Evolutionary conservation across 1,140 invertebrate genomes (phyloP).

Genomic region (Leguminivora glycinivorella): DNA sequence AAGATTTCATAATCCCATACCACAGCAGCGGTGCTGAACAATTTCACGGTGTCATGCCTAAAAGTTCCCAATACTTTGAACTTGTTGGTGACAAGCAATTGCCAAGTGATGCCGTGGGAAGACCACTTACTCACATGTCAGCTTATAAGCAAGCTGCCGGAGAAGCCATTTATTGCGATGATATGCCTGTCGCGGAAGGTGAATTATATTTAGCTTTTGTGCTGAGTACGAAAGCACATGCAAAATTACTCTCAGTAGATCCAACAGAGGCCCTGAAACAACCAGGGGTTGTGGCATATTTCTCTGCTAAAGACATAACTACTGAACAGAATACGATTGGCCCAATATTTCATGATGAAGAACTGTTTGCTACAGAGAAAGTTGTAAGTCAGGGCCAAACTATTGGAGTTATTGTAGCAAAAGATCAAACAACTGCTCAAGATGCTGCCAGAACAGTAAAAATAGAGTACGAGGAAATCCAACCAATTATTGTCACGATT

Average conservation of each 20-base stretch:
- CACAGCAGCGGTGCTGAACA: constrained; percentile 81
- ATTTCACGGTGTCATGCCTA: constrained; percentile 83
- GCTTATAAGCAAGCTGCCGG: constrained; percentile 94
- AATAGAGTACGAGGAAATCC: constrained; percentile 88
- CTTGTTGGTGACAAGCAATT: constrained; percentile 83
- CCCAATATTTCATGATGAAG: constrained; percentile 88
- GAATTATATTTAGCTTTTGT: constrained; percentile 91
- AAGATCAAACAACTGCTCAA: constrained; percentile 87
- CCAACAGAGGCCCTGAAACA: constrained; percentile 84
- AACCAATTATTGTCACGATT: constrained; percentile 90
- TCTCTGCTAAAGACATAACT: constrained; percentile 86
- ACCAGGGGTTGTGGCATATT: constrained; percentile 89
- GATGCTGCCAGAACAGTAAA: constrained; percentile 87
- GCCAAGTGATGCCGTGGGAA: constrained; percentile 87
- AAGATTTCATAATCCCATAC: constrained; percentile 70
- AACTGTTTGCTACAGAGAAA: constrained; percentile 85
- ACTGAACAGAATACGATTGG: constrained; percentile 83
- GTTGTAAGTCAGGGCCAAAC: constrained; percentile 89
- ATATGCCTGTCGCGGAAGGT: constrained; percentile 87
- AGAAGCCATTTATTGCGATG: constrained; percentile 95
- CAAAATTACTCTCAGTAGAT: constrained; percentile 88
- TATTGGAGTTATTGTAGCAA: constrained; percentile 88
- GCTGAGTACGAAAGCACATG: constrained; percentile 89
- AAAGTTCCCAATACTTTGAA: constrained; percentile 91
- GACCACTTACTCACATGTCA: constrained; percentile 90